These are phyloP conservation scores for Lucilia cuprina DNA, from an alignment of 1,140 invertebrate species.

Conservation along the genomic window DNA sequence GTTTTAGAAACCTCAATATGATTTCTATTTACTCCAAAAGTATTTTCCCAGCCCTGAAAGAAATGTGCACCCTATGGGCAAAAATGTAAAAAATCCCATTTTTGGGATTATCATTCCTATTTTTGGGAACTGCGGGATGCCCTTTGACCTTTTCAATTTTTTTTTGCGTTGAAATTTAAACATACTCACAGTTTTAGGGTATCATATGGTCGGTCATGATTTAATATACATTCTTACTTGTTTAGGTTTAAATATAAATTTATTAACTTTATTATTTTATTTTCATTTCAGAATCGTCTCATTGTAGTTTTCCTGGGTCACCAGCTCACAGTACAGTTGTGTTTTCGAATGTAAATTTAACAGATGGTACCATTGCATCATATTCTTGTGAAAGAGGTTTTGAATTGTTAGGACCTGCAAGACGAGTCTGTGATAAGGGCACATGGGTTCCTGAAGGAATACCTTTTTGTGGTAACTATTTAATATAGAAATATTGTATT, in stretches of 20 bases:
- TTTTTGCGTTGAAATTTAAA: too few species aligned
- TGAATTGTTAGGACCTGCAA: constrained; percentile 84
- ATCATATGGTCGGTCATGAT: too few species aligned
- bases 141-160: too few species aligned
- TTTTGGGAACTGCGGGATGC: too few species aligned
- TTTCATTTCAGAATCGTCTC: constrained; percentile 46
- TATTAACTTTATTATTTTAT: background rate
- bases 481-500: background rate
- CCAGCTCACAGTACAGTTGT: constrained; percentile 84
- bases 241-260: background rate
- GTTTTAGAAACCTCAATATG: too few species aligned
- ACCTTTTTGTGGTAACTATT: constrained; percentile 90
- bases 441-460: constrained; percentile 91
- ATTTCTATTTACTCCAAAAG: too few species aligned
- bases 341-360: constrained; percentile 75
- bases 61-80: too few species aligned
- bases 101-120: too few species aligned
- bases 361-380: constrained; percentile 77
- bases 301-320: constrained; percentile 91
- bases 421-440: constrained; percentile 80
- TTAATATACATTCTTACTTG: too few species aligned
- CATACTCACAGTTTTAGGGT: too few species aligned
- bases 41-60: too few species aligned
- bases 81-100: too few species aligned
- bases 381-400: constrained; percentile 91